Evolutionary conservation across 2,113 vertebrate genomes (phyloP).

Genomic region (Monopterus albus): DNA sequence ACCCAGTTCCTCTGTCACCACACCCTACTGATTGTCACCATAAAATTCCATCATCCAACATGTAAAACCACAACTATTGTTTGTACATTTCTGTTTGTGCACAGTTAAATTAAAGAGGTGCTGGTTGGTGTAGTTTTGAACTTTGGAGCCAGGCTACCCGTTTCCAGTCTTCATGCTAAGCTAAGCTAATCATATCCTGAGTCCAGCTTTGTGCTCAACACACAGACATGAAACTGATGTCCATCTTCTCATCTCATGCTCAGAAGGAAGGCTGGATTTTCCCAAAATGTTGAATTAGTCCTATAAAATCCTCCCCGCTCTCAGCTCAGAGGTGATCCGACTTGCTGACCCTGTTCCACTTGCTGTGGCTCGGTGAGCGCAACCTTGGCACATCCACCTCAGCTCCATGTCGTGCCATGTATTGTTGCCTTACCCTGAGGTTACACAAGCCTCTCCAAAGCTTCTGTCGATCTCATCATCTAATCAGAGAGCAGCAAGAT

Average conservation of each 20-base stretch:
- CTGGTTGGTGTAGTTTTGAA: too few species aligned
- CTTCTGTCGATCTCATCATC: slow-evolving; percentile 6
- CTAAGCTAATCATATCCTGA: background rate
- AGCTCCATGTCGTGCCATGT: background rate
- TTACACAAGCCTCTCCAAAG: slow-evolving; percentile 14
- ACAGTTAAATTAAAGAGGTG: too few species aligned
- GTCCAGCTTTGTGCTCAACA: too few species aligned
- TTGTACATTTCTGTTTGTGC: too few species aligned
- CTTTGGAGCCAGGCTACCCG: too few species aligned
- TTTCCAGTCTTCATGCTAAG: too few species aligned
- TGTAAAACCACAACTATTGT: too few species aligned
- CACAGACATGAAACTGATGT: too few species aligned
- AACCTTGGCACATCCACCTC: slow-evolving; percentile 16
- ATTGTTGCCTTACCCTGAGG: slow-evolving; percentile 3
- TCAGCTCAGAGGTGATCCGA: background rate
- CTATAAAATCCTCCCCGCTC: background rate
- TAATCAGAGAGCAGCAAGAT: slow-evolving; percentile 19
- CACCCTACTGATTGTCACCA: too few species aligned
- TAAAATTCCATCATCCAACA: too few species aligned
- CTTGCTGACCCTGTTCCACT: background rate
- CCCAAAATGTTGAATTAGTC: background rate
- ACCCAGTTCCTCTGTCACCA: too few species aligned
- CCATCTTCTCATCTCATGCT: background rate
- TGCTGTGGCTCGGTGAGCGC: background rate
- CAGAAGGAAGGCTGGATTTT: too few species aligned